A percentile compares a stretch with the other conserved stretches of the same genome.
These are phyloP conservation scores for Eudasyphora cyanicolor DNA, from an alignment of 2,888 invertebrate species.

Conservation along the genomic window DNA sequence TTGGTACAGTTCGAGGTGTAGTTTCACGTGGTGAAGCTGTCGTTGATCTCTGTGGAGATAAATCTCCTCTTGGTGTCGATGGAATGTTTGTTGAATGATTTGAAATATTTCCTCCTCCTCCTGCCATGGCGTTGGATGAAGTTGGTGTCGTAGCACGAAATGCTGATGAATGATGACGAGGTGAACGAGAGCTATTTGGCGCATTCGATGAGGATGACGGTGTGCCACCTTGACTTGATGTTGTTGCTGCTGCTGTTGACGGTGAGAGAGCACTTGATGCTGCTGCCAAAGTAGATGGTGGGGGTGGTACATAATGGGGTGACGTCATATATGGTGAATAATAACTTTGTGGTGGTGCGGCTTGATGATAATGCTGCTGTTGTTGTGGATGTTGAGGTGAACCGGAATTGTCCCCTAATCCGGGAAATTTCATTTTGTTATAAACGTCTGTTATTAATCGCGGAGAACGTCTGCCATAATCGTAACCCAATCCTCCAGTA, in stretches of 20 bases:
- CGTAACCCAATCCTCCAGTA: slow-evolving; percentile 45
- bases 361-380: slow-evolving; percentile 70
- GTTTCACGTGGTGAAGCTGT: slow-evolving; percentile 74
- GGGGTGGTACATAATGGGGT: slow-evolving; percentile 72
- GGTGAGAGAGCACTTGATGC: slow-evolving; percentile 61
- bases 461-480: slow-evolving; percentile 73
- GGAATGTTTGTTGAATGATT: slow-evolving; percentile 72
- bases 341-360: slow-evolving; percentile 72
- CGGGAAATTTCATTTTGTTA: slow-evolving; percentile 67
- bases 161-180: slow-evolving; percentile 65
- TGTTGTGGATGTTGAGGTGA: slow-evolving; percentile 59
- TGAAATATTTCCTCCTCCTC: slow-evolving; percentile 52
- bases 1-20: slow-evolving; percentile 79
- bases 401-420: slow-evolving; percentile 51
- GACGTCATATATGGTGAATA: slow-evolving; percentile 76
- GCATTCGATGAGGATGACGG: slow-evolving; percentile 44
- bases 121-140: slow-evolving; percentile 49
- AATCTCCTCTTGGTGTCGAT: slow-evolving; percentile 68
- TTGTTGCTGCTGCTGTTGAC: too few relatives aligned
- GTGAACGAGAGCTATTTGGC: slow-evolving; percentile 61
- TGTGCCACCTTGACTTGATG: too few relatives aligned
- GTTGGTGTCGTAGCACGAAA: slow-evolving; percentile 65
- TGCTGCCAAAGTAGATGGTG: slow-evolving; percentile 64
- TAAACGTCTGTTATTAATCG: slow-evolving; percentile 67
- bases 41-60: slow-evolving; percentile 75